phyloP scores from a whole-genome alignment of 2,797 vertebrate species.

The Mus caroli region DNA sequence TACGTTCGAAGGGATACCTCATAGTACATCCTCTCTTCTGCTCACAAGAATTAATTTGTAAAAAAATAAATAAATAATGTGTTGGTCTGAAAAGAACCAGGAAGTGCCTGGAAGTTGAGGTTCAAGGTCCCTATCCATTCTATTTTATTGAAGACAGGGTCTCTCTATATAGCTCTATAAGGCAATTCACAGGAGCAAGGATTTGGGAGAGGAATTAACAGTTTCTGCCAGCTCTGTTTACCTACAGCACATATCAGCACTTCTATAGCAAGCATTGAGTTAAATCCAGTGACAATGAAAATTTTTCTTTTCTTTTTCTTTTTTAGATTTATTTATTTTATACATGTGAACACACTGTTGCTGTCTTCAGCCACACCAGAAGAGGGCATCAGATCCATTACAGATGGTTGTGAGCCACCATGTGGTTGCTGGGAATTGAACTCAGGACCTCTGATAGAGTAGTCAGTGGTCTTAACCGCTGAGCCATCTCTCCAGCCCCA shows the following conservation, averaged over 20 bases:
- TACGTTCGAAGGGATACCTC: background rate
- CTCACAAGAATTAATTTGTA: background rate
- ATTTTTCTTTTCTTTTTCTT: background rate
- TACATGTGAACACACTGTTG: too few relatives aligned
- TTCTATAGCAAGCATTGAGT: background rate
- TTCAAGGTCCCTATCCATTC: background rate
- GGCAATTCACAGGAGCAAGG: background rate
- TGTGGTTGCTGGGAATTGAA: too few relatives aligned
- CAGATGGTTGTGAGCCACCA: too few relatives aligned
- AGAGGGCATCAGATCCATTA: too few relatives aligned
- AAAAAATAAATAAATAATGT: background rate
- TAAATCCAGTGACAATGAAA: background rate
- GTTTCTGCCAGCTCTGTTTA: background rate
- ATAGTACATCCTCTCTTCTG: background rate
- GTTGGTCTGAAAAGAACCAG: background rate
- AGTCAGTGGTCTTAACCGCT: too few relatives aligned
- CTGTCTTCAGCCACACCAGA: too few relatives aligned
- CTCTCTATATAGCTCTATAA: background rate
- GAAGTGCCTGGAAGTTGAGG: background rate
- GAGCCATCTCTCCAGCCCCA: background rate
- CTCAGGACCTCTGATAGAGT: too few relatives aligned
- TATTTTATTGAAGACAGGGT: background rate
- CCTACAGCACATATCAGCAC: slow-evolving; percentile 12
- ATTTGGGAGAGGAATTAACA: background rate
- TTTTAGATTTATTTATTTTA: too few relatives aligned